Evolutionary conservation across 2,888 invertebrate species (phyloP).

Genomic region (Pollenia amentaria): DNA sequence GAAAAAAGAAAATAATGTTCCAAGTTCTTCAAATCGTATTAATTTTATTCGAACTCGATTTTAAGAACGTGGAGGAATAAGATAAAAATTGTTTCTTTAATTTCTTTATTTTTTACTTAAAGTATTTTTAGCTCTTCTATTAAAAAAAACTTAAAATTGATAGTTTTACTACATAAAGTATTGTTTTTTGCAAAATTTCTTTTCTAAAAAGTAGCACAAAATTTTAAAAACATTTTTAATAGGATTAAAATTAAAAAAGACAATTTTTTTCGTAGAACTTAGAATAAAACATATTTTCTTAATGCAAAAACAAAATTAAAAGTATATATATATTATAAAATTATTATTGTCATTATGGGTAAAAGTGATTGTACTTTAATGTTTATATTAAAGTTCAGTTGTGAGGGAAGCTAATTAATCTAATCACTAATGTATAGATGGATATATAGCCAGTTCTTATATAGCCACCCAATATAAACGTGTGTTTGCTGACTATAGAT

Average conservation of each 20-base stretch:
- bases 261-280: slow-evolving; percentile 63
- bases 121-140: slow-evolving; percentile 40
- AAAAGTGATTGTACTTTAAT: slow-evolving; percentile 10
- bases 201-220: slow-evolving; percentile 62
- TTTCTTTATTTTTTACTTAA: slow-evolving; percentile 28
- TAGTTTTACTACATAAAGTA: slow-evolving; percentile 30
- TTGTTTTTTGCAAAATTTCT: slow-evolving; percentile 40
- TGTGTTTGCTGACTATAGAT: background rate
- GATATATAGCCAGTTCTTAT: background rate
- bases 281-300: slow-evolving; percentile 51
- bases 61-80: no score
- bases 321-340: slow-evolving; percentile 24
- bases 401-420: no score
- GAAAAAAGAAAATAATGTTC: slow-evolving; percentile 22
- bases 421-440: background rate
- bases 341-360: slow-evolving; percentile 29
- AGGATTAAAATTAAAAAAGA: slow-evolving; percentile 63
- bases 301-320: slow-evolving; percentile 14
- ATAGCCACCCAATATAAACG: background rate
- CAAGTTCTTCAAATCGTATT: background rate
- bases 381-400: background rate
- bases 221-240: slow-evolving; percentile 43
- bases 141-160: slow-evolving; percentile 35
- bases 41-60: no score
- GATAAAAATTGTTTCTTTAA: background rate